Evolutionary conservation across 2,113 vertebrate species (phyloP).

Genomic region (Pagrus major): DNA sequence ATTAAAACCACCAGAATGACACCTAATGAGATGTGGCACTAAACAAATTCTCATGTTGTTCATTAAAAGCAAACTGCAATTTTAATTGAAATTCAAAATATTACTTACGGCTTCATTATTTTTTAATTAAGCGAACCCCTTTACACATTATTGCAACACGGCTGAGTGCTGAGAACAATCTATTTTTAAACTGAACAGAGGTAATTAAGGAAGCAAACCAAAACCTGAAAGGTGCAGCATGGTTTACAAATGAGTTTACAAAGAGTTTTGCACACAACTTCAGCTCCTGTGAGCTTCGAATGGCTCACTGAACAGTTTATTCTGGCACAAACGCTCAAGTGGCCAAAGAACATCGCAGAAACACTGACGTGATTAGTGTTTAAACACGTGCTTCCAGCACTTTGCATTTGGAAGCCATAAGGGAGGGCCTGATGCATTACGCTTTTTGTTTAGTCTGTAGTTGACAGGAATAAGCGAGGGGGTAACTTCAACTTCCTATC

Average conservation of each 20-base stretch:
- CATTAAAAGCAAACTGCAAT: background rate
- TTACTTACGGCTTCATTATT: slow-evolving; percentile 11
- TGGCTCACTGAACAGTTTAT: slow-evolving; percentile 39
- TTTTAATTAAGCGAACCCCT: slow-evolving; percentile 14
- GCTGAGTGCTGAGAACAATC: slow-evolving; percentile 16
- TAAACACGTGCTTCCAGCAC: slow-evolving; percentile 5
- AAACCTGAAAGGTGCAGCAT: slow-evolving; percentile 3
- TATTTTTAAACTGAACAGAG: slow-evolving; percentile 10
- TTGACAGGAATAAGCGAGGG: background rate
- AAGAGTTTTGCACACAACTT: slow-evolving; percentile 9
- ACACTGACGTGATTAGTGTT: slow-evolving; percentile 18
- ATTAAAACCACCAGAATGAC: background rate
- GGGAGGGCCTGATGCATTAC: background rate
- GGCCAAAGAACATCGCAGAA: slow-evolving; percentile 29
- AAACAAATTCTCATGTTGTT: background rate
- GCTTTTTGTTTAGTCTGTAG: background rate
- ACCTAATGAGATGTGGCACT: background rate
- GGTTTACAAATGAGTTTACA: slow-evolving; percentile 26
- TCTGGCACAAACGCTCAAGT: slow-evolving; percentile 37
- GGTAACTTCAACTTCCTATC: background rate
- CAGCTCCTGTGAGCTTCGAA: slow-evolving; percentile 37
- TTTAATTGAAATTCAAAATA: background rate
- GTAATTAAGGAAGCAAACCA: slow-evolving; percentile 20
- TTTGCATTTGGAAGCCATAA: no score
- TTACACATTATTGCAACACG: slow-evolving; percentile 12